Evolutionary conservation across 1,140 invertebrate genomes (phyloP), one percentile per base, ranked within the genome.

Genomic region (Xylocopa sonorina): DNA sequence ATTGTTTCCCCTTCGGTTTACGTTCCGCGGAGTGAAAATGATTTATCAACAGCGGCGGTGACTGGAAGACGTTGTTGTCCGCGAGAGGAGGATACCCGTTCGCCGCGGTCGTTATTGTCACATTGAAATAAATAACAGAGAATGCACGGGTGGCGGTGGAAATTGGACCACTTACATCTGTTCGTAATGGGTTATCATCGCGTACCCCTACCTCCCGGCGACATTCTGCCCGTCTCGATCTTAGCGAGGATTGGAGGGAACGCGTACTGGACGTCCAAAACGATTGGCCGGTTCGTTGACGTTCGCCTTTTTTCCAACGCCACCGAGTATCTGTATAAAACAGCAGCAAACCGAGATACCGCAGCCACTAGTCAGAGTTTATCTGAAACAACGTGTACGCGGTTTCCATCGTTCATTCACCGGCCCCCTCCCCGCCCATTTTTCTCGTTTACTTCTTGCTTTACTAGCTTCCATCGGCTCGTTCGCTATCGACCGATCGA

Each of bases 111-210:
- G 29, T 16, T 72, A 78, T 69, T 29, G 66, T 76, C 66, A 62
- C 32, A 55, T n/a, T 32, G 78, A 51, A 68, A 85, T 14, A 75
- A 75, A 84, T 78, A 71, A 78, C 51, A 67, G 21, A 41, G 67
- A n/a, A n/a, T 68, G 38, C n/a, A 46, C 50, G 29, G 14, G 2
- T 24, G 34, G 46, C 38, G 53, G 51, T 38, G 50, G 60, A 72
- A 88, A 88, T 88, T 88, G 80, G 60, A 81, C 55, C 82, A 88
- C 57, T 87, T 87, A 75, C n/a, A n/a, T n/a, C n/a, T n/a, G 38
- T 53, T 57, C 48, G 58, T 81, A 83, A 87, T 77, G 80, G 84
- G 87, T 88, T 88, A 88, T 88, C 87, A 80, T 77, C 55, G 63
- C 32, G 41, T 67, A 76, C 72, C 78, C 67, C 63, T 73, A 48